Evolutionary conservation across 2,797 vertebrate genomes (phyloP), one percentile per base, ranked within the genome.

Genomic region (Oryzias sinensis): DNA sequence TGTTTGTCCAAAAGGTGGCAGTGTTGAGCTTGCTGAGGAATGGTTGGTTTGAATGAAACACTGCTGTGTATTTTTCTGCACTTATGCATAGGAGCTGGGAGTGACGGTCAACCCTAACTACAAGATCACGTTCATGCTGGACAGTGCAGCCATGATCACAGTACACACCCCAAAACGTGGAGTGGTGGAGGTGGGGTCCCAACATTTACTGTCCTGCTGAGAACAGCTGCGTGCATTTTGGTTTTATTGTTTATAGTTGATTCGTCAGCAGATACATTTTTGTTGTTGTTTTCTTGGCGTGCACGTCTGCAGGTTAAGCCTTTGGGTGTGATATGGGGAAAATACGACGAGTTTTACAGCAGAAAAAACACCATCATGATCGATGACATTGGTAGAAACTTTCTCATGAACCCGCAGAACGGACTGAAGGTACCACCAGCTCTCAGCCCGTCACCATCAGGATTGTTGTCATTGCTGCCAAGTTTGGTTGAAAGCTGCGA

Each of bases 351-450:
- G 13, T 95, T 97, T 86, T 99, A 99, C 91, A 96, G 87, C 88
- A 94, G 94, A 87, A 97, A 95, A 86, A 99, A 99, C 88, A 99
- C 97, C 27, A 97, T 99, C 62, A 99, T 99, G 97, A 98, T 99
- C 87, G 97, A 99, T 70, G 97, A 99, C 84, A 99, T 99, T 13
- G 97, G 97, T 65, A 89, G 97, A 76, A 99, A 99, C 89, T 99
- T 99, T 87, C 94, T 99, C 53, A 99, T 99, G 97, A 99, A 99
- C 81, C 97, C 97, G 72, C 97, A 99, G 74, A 99, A 99, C 0
- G 97, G 97, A 61, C 88, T 99, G 62, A 99, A 99, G 95, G 97
- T 98, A 85, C 64, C 33, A 13, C 33, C 33, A 37, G 33, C 33
- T 9, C 33, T 9, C 9, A 9, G 1, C 27, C 7, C 27, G 13